phyloP scores from a whole-genome alignment of 2,888 invertebrate species.

The Sericinus montela region DNA sequence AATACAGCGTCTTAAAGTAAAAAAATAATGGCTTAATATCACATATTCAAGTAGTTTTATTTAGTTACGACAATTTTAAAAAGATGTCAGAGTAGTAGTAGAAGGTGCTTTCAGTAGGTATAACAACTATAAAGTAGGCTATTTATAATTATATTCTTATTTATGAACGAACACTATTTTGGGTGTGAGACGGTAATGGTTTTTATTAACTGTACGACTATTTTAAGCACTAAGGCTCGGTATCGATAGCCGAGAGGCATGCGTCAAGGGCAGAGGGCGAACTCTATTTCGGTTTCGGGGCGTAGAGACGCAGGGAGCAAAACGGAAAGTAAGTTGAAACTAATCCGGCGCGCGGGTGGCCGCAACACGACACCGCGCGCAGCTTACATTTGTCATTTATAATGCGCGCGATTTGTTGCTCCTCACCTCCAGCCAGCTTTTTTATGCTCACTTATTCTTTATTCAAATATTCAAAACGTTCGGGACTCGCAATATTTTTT shows the following conservation, averaged over 20 bases:
- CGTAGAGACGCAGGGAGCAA: conserved; percentile 43
- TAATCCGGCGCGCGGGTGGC: conserved; percentile 69
- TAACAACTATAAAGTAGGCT: too few relatives aligned
- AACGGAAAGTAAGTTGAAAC: conserved; percentile 72
- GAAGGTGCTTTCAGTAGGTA: too few relatives aligned
- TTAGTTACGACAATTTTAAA: too few relatives aligned
- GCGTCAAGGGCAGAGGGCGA: conserved; percentile 64
- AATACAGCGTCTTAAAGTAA: too few relatives aligned
- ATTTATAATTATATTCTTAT: background rate
- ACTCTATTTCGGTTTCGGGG: conserved; percentile 53
- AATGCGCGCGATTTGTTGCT: conserved; percentile 78
- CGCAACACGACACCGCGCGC: conserved; percentile 71
- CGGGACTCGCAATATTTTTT: conserved; percentile 63
- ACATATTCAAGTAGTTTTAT: too few relatives aligned
- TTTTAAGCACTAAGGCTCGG: conserved; percentile 29
- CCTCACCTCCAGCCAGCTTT: conserved; percentile 59
- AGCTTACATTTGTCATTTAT: conserved; percentile 78
- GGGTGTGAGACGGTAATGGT: background rate
- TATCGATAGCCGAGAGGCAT: conserved; percentile 55
- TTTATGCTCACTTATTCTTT: conserved; percentile 69
- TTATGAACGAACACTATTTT: background rate
- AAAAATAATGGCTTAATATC: too few relatives aligned
- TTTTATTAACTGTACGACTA: conserved; percentile 18
- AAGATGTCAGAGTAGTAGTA: too few relatives aligned
- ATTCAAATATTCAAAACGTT: conserved; percentile 62